These are phyloP conservation scores for Calypte anna DNA, from an alignment of 2,113 vertebrate species.

Conservation along the genomic window DNA sequence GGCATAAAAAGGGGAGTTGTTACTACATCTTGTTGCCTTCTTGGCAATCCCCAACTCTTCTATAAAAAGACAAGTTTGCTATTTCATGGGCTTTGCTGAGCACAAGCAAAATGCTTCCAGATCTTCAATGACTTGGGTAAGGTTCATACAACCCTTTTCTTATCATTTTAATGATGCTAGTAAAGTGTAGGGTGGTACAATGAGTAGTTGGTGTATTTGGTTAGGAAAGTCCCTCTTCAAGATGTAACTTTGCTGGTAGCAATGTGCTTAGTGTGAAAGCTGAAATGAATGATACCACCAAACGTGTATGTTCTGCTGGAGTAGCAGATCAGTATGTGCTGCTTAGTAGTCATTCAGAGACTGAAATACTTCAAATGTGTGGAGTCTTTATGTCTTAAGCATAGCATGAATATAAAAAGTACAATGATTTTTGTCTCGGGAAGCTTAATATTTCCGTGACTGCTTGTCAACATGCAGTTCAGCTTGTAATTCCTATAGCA, in stretches of 20 bases:
- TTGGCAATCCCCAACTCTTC: not conserved
- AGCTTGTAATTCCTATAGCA: not conserved
- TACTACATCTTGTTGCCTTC: rapidly evolving
- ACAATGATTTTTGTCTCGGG: not conserved
- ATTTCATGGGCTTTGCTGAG: not conserved
- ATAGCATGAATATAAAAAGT: not conserved
- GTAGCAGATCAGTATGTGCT: not conserved
- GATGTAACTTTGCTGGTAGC: not conserved
- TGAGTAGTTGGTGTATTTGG: not conserved
- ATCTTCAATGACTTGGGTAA: not conserved
- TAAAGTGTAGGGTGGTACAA: not conserved
- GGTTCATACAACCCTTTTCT: not conserved
- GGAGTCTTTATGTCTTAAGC: not conserved
- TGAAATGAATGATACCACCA: not conserved
- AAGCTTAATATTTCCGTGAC: not conserved
- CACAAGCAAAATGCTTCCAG: not conserved
- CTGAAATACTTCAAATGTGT: not conserved
- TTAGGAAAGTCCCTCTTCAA: not conserved
- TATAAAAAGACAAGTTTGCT: not conserved
- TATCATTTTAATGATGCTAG: not conserved
- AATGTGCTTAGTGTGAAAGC: not conserved
- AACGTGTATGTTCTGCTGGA: not conserved
- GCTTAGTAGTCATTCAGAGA: not conserved
- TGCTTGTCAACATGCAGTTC: not conserved
- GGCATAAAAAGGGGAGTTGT: not conserved